Evolutionary conservation across 2,797 vertebrate species (phyloP).

Genomic region (Oreortyx pictus): DNA sequence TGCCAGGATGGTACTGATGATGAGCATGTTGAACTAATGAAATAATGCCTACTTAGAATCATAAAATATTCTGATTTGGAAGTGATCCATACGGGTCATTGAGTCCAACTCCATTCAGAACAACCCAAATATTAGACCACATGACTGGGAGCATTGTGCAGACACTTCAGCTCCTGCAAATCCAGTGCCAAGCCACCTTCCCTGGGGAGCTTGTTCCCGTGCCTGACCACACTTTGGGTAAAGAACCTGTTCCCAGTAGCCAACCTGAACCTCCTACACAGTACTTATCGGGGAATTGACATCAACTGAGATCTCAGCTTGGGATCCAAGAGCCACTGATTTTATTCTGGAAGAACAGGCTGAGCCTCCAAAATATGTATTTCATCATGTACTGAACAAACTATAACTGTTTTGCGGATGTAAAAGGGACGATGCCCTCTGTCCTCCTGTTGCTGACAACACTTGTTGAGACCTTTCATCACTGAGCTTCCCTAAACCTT

Average conservation of each 20-base stretch:
- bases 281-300: not conserved
- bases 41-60: no score
- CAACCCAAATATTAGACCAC: no score
- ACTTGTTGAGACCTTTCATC: not conserved
- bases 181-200: no score
- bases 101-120: no score
- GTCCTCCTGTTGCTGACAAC: not conserved
- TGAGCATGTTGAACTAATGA: not conserved
- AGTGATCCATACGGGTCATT: no score
- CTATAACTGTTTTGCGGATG: not conserved
- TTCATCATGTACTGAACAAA: not conserved
- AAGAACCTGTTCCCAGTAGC: no score
- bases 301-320: not conserved
- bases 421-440: not conserved
- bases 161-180: no score
- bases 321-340: not conserved
- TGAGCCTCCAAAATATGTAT: not conserved
- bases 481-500: not conserved
- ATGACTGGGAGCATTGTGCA: no score
- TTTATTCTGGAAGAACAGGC: not conserved
- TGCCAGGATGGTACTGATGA: not conserved
- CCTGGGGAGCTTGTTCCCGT: no score
- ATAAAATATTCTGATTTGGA: no score
- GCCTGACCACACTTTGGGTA: no score
- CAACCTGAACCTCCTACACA: no score